These are phyloP conservation scores for Agonopterix heracliana DNA, from an alignment of 2,888 invertebrate genomes.

Conservation along the genomic window DNA sequence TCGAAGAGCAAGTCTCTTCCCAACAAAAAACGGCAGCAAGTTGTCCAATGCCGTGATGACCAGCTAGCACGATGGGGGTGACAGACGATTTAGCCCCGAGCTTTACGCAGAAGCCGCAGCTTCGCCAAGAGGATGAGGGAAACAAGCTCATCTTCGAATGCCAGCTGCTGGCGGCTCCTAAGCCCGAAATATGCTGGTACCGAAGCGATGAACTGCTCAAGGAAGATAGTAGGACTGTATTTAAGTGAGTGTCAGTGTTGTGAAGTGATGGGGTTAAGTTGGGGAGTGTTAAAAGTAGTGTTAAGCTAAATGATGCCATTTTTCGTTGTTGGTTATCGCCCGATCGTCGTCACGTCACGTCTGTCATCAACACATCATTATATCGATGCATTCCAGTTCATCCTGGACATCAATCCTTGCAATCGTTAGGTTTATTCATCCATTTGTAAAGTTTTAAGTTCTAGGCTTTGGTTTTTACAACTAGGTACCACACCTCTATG, in stretches of 20 bases:
- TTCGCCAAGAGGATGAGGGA: conserved; percentile 97
- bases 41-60: conserved; percentile 55
- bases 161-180: conserved; percentile 90
- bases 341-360: too few species aligned
- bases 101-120: conserved; percentile 98
- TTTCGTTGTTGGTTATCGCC: too few species aligned
- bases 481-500: too few species aligned
- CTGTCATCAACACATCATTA: too few species aligned
- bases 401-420: too few species aligned
- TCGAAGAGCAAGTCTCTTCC: conserved; percentile 26
- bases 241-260: conserved; percentile 70
- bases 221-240: conserved; percentile 90
- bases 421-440: too few species aligned
- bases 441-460: too few species aligned
- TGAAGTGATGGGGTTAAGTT: too few species aligned
- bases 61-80: conserved; percentile 82
- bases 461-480: too few species aligned
- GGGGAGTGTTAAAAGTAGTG: too few species aligned
- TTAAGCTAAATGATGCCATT: too few species aligned
- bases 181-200: conserved; percentile 95
- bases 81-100: conserved; percentile 97
- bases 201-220: conserved; percentile 89
- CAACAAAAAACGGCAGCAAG: conserved; percentile 18
- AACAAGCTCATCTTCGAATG: conserved; percentile 97
- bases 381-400: too few species aligned